These are phyloP conservation scores for Clarias macrocephalus DNA, from an alignment of 2,113 vertebrate species.

Conservation along the genomic window DNA sequence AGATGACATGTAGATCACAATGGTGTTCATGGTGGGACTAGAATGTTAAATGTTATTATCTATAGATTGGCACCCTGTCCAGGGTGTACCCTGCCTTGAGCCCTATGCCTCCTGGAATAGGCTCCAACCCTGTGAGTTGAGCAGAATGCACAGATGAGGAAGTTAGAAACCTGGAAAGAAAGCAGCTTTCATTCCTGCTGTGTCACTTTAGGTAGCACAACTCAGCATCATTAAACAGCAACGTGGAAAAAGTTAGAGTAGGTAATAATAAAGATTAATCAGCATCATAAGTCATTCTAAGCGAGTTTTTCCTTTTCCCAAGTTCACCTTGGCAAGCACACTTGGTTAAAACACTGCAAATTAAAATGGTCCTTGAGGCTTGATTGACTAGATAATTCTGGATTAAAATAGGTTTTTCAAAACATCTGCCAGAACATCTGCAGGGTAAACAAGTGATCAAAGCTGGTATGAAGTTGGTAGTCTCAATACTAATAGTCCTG, in stretches of 20 bases:
- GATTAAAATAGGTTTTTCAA: not conserved
- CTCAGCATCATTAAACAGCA: not conserved
- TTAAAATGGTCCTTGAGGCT: not conserved
- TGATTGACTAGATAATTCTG: not conserved
- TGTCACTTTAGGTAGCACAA: not conserved
- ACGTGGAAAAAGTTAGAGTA: not conserved
- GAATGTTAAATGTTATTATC: not conserved
- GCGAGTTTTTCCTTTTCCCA: not conserved
- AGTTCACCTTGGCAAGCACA: not conserved
- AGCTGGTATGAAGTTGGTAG: not conserved
- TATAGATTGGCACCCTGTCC: too few species aligned
- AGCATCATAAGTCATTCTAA: too few species aligned
- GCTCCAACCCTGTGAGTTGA: not conserved
- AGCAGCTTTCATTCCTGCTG: not conserved
- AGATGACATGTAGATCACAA: not conserved
- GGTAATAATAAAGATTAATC: not conserved
- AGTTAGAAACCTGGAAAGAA: not conserved
- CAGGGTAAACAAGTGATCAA: slow-evolving; percentile 2
- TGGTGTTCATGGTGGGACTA: not conserved
- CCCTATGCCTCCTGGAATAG: too few species aligned
- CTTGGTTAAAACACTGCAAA: not conserved
- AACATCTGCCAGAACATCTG: slow-evolving; percentile 22
- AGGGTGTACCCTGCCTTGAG: too few species aligned
- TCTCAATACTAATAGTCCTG: not conserved
- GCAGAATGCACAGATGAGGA: not conserved